Base-by-base conservation (phyloP, 2,797 vertebrate genomes). In the Streptopelia turtur region DNA sequence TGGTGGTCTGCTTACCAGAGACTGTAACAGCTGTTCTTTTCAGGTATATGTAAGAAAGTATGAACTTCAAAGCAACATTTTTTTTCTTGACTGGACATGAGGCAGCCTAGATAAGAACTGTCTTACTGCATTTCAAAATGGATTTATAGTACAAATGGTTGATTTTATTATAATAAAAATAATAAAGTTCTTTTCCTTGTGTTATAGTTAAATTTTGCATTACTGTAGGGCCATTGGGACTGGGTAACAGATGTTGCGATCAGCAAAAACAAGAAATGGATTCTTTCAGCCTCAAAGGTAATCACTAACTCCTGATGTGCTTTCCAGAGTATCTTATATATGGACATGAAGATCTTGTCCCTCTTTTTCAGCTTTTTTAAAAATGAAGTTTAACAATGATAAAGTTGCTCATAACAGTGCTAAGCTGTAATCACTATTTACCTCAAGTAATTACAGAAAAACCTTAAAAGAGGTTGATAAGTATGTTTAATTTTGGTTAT, bases 241-340 rank as follows among this genome's bases (percentile, higher is more conserved):
- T 98, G 98, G 98, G 98, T 99, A 89, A 98, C 96, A 52, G 98
- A 98, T 64, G 98, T 98, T 57, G 97, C 97, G 2, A 37, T 99
- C 50, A 98, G 98, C 33, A 92, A 82, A 31, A 96, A 97, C 95
- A 97, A 97, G 88, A 98, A 98, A 83, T 95, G 97, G 97, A 83
- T 98, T 90, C 91, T 97, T 39, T 98, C 98, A 30, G 97, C 98
- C 66, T 98, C 98, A 50, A 98, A 98, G 98, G 98, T 98, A 97
- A 77, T 72, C 16, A 10, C 15, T 37, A 70, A 70, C 70, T 70
- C 52, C n/a, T 65, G 27, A 22, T 53, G 63, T 33, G 65, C 16
- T 64, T 85, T 81, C 23, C 50, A 35, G 70, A 78, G 37, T 71
- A n/a, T 11, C 10, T 83, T 71, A 24, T 6, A 83, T 79, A 60